Percentiles rank a stretch among this genome's conserved stretches.
phyloP scores from a whole-genome alignment of 2,113 vertebrate species.

The Emydocephalus ijimae region DNA sequence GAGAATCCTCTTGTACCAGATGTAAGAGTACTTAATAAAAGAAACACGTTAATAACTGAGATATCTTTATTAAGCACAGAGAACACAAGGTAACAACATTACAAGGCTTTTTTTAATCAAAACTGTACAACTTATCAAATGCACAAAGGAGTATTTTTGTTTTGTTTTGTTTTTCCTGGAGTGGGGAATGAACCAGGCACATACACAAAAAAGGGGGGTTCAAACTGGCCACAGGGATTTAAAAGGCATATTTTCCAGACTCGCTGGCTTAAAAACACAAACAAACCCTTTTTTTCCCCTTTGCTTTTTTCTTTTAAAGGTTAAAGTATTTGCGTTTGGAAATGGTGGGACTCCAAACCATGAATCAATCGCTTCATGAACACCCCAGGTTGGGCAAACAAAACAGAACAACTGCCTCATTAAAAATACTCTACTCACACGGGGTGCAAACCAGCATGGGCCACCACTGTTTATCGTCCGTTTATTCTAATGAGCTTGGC shows the following conservation, averaged over 20 bases:
- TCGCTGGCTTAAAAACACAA: slow-evolving; percentile 37
- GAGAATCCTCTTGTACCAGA: neutral
- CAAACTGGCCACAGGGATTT: slow-evolving; percentile 74
- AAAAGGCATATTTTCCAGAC: slow-evolving; percentile 52
- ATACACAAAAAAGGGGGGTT: slow-evolving; percentile 60
- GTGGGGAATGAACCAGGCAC: slow-evolving; percentile 56
- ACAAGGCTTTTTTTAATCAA: slow-evolving; percentile 69
- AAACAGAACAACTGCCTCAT: slow-evolving; percentile 57
- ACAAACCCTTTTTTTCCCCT: slow-evolving; percentile 32
- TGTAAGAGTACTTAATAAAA: slow-evolving; percentile 18
- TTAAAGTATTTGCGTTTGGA: slow-evolving; percentile 56
- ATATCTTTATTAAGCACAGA: slow-evolving; percentile 81
- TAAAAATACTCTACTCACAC: slow-evolving; percentile 58
- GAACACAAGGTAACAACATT: slow-evolving; percentile 68
- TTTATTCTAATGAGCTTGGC: neutral
- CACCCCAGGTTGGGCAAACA: slow-evolving; percentile 60
- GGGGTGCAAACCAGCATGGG: neutral
- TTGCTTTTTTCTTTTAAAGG: slow-evolving; percentile 39
- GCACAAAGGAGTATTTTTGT: slow-evolving; percentile 49
- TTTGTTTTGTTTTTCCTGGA: neutral
- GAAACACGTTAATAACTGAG: slow-evolving; percentile 61
- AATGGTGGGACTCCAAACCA: slow-evolving; percentile 48
- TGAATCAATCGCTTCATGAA: slow-evolving; percentile 57
- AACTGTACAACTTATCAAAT: slow-evolving; percentile 73
- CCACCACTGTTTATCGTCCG: neutral